Evolutionary conservation across 1,140 invertebrate species (phyloP).

Genomic region (Phymorhynchus buccinoides): DNA sequence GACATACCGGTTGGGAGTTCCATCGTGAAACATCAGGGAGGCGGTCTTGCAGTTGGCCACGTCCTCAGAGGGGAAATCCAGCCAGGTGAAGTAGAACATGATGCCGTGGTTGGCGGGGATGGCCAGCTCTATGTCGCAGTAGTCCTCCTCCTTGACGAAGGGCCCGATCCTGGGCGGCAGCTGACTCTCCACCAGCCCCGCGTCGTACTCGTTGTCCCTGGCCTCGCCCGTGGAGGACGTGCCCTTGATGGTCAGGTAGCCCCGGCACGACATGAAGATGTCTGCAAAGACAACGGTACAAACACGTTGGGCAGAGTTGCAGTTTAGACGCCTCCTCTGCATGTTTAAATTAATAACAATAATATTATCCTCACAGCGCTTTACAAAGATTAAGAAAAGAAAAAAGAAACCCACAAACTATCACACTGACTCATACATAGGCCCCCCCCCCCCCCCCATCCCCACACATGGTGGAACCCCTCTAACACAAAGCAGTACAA

Average conservation of each 20-base stretch:
- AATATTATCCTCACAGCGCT: no score
- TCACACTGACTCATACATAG: no score
- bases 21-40: not conserved
- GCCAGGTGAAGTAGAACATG: constrained; percentile 31
- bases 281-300: not conserved
- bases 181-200: constrained; percentile 4
- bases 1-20: not conserved
- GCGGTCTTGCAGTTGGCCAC: not conserved
- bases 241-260: not conserved
- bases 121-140: constrained; percentile 18
- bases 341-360: not conserved
- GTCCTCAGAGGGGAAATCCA: constrained; percentile 17
- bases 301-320: not conserved
- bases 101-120: constrained; percentile 23
- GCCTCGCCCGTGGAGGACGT: not conserved
- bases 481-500: no score
- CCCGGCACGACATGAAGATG: constrained; percentile 23
- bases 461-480: no score
- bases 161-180: constrained; percentile 5
- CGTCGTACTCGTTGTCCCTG: not conserved
- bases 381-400: not conserved
- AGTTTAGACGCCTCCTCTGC: not conserved
- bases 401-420: no score
- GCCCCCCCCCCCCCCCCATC: no score
- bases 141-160: constrained; percentile 29